A percentile compares a stretch with the other conserved stretches of the same genome.
phyloP scores from a whole-genome alignment of 2,113 vertebrate species.

The Siphamia tubifer region DNA sequence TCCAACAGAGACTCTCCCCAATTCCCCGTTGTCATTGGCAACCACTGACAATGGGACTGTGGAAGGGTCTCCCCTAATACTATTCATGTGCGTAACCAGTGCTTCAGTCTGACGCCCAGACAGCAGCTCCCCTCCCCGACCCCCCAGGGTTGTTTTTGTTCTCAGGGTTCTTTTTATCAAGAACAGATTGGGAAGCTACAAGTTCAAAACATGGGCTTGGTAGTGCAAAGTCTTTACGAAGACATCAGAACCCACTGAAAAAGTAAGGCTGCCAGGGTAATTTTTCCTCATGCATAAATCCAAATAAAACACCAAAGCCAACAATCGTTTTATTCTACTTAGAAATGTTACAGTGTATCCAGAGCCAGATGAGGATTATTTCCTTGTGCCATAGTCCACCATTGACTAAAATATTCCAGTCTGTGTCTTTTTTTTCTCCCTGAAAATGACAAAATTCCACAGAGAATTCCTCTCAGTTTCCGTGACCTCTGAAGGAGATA shows the following conservation, averaged over 20 bases:
- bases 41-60: constrained; percentile 59
- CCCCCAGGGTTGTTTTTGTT: constrained; percentile 61
- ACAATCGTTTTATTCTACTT: too few relatives aligned
- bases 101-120: constrained; percentile 30
- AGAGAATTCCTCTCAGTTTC: too few relatives aligned
- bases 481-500: too few relatives aligned
- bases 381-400: too few relatives aligned
- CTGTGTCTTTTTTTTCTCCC: too few relatives aligned
- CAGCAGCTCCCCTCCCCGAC: constrained; percentile 4
- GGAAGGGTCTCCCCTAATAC: constrained; percentile 60
- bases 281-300: too few relatives aligned
- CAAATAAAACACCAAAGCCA: too few relatives aligned
- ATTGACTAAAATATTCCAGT: too few relatives aligned
- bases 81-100: constrained; percentile 60
- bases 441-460: too few relatives aligned
- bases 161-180: constrained; percentile 38
- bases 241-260: neutral
- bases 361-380: too few relatives aligned
- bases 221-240: neutral
- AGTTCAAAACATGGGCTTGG: neutral
- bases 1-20: constrained; percentile 19
- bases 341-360: too few relatives aligned
- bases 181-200: neutral
- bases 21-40: constrained; percentile 56
- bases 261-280: too few relatives aligned